These are phyloP conservation scores for Acyrthosiphon pisum DNA, from an alignment of 1,140 invertebrate species.

Conservation along the genomic window DNA sequence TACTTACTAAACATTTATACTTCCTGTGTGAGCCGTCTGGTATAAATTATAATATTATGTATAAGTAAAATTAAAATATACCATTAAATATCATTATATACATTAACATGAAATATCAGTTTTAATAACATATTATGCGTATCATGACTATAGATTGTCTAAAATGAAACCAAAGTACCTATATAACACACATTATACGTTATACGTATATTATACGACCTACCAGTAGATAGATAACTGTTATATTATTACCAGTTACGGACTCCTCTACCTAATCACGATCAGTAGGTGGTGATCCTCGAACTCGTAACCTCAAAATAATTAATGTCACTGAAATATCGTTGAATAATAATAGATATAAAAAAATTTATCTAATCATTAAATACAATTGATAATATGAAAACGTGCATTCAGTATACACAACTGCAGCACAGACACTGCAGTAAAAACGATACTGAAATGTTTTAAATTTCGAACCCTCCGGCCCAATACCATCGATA, in stretches of 20 bases:
- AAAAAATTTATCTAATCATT: conserved; percentile 4
- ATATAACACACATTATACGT: background rate
- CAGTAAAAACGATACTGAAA: background rate
- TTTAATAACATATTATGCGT: background rate
- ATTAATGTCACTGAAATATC: background rate
- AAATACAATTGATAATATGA: background rate
- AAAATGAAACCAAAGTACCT: background rate
- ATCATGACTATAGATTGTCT: background rate
- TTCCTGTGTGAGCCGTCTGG: background rate
- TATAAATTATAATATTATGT: background rate
- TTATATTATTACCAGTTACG: background rate
- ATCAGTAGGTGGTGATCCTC: background rate
- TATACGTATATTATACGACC: background rate
- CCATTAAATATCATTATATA: background rate
- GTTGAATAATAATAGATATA: background rate
- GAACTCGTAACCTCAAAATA: conserved; percentile 25
- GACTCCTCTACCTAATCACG: background rate
- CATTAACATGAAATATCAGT: background rate
- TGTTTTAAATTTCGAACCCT: background rate
- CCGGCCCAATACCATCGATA: background rate
- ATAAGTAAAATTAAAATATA: background rate
- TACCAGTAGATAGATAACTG: conserved; percentile 3
- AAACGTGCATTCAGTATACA: background rate
- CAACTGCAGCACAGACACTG: too few relatives aligned
- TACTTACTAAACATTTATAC: background rate